Evolutionary conservation across 2,113 vertebrate species (phyloP), one percentile per base, ranked within the genome.

Genomic region (Cottus gobio): DNA sequence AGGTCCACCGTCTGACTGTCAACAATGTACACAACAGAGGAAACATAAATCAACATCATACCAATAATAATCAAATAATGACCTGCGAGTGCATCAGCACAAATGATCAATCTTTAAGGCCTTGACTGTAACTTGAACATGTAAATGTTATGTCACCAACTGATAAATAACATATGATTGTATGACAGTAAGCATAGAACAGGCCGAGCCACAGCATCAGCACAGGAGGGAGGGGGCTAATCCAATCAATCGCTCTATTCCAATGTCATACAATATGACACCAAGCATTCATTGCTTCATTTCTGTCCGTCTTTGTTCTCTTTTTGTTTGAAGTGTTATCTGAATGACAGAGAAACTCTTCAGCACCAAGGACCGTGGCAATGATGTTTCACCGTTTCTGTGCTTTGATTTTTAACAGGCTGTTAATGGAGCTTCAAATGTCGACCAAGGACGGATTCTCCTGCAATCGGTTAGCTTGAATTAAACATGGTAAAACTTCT

Each of bases 1-100:
- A 99, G 95, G 94, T 99, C 97, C 95, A 99, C 97, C 82, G 97
- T 98, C 94, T 98, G 97, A 95, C 97, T 99, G 95, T 83, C 50
- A 79, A 36, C 20, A 84, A 54, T 2, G 30, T 3, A 54, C 28
- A 65, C 28, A 46, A 10, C 7, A 76, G 5, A 46, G 48, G 8
- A 42, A 13, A 64, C 46, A 75, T 62, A 48, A 30, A 10, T 79
- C 26, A 13, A 73, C 52, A 42, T 3, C 12, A 64, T 26, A n/a
- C n/a, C n/a, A 1, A 34, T 5, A 22, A 61, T 22, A 22, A 34
- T 26, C 1, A 36, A 30, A 52, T 31, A 54, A 4, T 57, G n/a
- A 54, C 4, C 56, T 64, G 12, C 1, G 6, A 54, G 39, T 52
- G 20, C 15, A 16, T 34, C 30, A 30, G 34, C n/a, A 39, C 42